These are phyloP conservation scores for Tragelaphus strepsiceros DNA, from an alignment of 2,113 vertebrate species.

Conservation along the genomic window DNA sequence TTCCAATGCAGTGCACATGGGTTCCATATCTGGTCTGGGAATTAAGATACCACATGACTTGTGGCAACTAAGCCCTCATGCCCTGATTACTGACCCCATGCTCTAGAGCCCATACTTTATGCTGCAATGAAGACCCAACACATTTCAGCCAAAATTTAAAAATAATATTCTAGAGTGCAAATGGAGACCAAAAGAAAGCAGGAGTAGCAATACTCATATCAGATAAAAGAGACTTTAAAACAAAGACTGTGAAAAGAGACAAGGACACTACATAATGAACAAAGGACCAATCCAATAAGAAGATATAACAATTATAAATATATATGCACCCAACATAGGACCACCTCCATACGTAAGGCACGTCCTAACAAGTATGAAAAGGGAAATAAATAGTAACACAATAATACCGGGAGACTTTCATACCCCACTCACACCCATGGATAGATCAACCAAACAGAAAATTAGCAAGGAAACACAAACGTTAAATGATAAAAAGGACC, in stretches of 20 bases:
- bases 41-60: background rate
- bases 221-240: background rate
- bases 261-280: background rate
- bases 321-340: background rate
- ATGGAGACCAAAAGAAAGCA: background rate
- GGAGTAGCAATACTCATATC: background rate
- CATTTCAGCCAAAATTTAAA: background rate
- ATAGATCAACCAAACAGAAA: background rate
- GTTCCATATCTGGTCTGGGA: background rate
- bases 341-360: fast-evolving
- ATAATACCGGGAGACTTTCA: background rate
- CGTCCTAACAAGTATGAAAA: background rate
- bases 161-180: background rate
- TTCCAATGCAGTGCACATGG: background rate
- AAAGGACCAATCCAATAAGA: background rate
- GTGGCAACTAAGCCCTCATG: background rate
- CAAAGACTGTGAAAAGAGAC: background rate
- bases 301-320: background rate
- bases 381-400: background rate
- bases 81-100: background rate
- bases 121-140: background rate
- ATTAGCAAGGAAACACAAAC: background rate
- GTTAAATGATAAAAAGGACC: background rate
- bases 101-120: background rate
- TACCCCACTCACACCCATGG: background rate